A percentile compares a stretch with the other conserved stretches of the same genome.
Conservation (phyloP, 1,140 invertebrate species). For the Centruroides vittatus region DNA sequence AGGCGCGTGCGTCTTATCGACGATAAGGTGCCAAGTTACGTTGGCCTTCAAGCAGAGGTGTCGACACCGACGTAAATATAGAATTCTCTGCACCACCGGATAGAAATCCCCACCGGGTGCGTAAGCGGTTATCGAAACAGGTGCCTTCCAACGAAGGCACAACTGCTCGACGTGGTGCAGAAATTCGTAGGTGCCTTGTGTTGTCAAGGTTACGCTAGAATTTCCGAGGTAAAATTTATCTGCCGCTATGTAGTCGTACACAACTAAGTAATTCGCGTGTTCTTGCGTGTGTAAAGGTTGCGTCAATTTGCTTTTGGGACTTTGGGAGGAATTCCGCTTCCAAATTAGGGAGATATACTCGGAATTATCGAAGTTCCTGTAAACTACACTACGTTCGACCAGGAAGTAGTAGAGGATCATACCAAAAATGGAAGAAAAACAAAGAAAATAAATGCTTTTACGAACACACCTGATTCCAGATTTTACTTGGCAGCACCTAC, state of each 20-base stretch:
- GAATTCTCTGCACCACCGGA: slow-evolving; percentile 42
- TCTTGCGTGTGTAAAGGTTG: no score
- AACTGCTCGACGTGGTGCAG: slow-evolving; percentile 74
- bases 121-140: slow-evolving; percentile 57
- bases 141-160: slow-evolving; percentile 53
- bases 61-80: slow-evolving; percentile 37
- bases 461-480: no score
- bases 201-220: slow-evolving; percentile 78
- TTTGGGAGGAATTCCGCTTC: no score
- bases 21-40: slow-evolving; percentile 22
- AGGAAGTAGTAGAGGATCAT: no score
- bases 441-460: no score
- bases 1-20: slow-evolving; percentile 9
- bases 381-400: no score
- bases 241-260: slow-evolving; percentile 13
- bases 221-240: slow-evolving; percentile 38
- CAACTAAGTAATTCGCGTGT: no score
- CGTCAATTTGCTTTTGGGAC: no score
- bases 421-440: no score
- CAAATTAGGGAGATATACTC: no score
- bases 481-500: no score
- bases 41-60: slow-evolving; percentile 13
- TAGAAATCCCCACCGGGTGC: slow-evolving; percentile 53
- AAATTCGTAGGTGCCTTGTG: slow-evolving; percentile 69
- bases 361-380: no score